These are phyloP conservation scores for Discoglossus pictus DNA, from an alignment of 2,797 vertebrate genomes.

Conservation along the genomic window DNA sequence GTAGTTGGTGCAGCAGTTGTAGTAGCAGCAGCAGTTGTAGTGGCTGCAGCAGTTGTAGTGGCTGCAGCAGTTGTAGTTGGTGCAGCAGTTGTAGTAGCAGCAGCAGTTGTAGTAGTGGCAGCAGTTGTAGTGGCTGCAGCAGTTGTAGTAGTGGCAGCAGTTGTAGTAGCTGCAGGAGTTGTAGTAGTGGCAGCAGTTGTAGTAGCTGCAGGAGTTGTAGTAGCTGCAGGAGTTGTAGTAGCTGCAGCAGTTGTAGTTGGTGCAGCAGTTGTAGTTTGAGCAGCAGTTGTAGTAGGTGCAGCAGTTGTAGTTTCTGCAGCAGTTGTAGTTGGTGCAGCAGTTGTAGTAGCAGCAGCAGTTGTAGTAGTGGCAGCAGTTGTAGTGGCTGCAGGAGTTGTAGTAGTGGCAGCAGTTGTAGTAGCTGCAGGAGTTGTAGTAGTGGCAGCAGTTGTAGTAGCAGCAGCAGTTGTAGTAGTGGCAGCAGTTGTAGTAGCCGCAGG, in stretches of 20 bases:
- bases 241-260: background rate
- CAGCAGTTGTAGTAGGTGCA: background rate
- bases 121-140: background rate
- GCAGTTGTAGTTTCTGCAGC: background rate
- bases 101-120: background rate
- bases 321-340: background rate
- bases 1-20: background rate
- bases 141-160: background rate
- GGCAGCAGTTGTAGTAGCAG: too few relatives aligned
- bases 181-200: background rate
- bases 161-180: background rate
- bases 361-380: background rate
- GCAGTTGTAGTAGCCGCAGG: too few relatives aligned
- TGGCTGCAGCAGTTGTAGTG: background rate
- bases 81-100: background rate
- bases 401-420: background rate
- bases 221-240: background rate
- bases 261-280: background rate
- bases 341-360: background rate
- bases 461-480: too few relatives aligned
- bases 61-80: background rate
- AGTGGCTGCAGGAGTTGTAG: too few relatives aligned
- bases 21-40: background rate
- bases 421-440: background rate
- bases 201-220: background rate